These are phyloP conservation scores for Aradophagus sp. DNA, from an alignment of 1,140 invertebrate genomes.

Conservation along the genomic window DNA sequence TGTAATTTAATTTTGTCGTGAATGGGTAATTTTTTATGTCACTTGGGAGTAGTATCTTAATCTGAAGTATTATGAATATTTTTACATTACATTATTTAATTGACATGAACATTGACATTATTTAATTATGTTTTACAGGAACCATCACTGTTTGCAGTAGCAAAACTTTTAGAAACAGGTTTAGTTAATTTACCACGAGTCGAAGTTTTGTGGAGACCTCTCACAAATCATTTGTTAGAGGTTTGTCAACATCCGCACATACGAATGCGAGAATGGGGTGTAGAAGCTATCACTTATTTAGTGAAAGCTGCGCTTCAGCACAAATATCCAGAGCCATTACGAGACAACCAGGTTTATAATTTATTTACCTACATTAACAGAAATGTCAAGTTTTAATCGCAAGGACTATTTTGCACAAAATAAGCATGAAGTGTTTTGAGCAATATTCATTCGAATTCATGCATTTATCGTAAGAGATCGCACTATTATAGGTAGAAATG, in stretches of 20 bases:
- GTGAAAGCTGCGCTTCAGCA: constrained; percentile 94
- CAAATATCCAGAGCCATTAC: constrained; percentile 88
- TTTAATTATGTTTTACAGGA: constrained; percentile 77
- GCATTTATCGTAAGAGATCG: no score
- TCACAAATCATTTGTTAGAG: constrained; percentile 97
- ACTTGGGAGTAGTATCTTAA: no score
- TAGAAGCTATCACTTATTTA: constrained; percentile 95
- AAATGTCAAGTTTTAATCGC: no score
- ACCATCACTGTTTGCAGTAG: constrained; percentile 97
- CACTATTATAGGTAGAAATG: no score
- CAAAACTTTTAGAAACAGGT: constrained; percentile 96
- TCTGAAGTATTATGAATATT: no score
- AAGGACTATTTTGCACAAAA: no score
- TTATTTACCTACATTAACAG: no score
- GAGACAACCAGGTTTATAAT: constrained; percentile 85
- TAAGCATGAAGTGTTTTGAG: no score
- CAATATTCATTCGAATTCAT: no score
- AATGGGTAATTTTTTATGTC: no score
- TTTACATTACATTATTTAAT: no score
- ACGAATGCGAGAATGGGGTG: constrained; percentile 97
- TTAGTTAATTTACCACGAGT: constrained; percentile 95
- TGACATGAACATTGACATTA: neutral
- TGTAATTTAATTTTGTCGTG: no score
- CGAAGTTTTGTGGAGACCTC: constrained; percentile 95
- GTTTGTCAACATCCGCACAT: constrained; percentile 97